Evolutionary conservation across 2,113 vertebrate genomes (phyloP), one percentile per base, ranked within the genome.

Genomic region (Heterotis niloticus): DNA sequence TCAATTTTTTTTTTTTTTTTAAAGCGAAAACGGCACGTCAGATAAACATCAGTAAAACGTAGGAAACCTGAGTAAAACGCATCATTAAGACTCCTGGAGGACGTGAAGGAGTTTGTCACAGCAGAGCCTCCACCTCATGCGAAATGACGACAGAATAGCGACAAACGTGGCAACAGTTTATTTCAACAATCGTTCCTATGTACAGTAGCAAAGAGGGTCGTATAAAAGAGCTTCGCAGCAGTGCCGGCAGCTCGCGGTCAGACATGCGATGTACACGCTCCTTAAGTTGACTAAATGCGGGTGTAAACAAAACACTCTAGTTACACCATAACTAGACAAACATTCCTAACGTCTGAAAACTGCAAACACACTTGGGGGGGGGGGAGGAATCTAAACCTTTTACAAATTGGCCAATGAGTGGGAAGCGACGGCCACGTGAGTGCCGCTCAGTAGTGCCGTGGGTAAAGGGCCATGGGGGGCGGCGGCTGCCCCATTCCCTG

Each of bases 401-500:
- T 82, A 85, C 83, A 86, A 79, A 44, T 44, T 2, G 34, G 34
- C 2, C n/a, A n/a, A n/a, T n/a, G 34, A 7, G 34, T 44, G 34
- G 34, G n/a, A n/a, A n/a, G n/a, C n/a, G n/a, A n/a, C n/a, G n/a
- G n/a, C n/a, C 34, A 44, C 34, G 7, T 7, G 7, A 44, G 7
- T 20, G 4, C 83, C n/a, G 79, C 77, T 94, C 89, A 99, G 88
- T 96, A 99, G 88, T 96, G 97, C 74, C 94, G 94, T 77, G 96
- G 93, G 77, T 96, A 99, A 80, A 96, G 93, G 74, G 93, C 93
- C 89, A 97, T 87, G 1, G 88, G 70, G 0, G 92, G 89, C 1
- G 87, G 90, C 81, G 88, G 28, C 60, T 62, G 76, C 85, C 90
- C 91, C 82, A 91, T 86, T 0, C 91, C 91, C 81, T 93, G 92